A percentile compares a stretch with the other conserved stretches of the same genome.
Evolutionary conservation across 2,797 vertebrate species (phyloP).

Genomic region (Falco biarmicus): DNA sequence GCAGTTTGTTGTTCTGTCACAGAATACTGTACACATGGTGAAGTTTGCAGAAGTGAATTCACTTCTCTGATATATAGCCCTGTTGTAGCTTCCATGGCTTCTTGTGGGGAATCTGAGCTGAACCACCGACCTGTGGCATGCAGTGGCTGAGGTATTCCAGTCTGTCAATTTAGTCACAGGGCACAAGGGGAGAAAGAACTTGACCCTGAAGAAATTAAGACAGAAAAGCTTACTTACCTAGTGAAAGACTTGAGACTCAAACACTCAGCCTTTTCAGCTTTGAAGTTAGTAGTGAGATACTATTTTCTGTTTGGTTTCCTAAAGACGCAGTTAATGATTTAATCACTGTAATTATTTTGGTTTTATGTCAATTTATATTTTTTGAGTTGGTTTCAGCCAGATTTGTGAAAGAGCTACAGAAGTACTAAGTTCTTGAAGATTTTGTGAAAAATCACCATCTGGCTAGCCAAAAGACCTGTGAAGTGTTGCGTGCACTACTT

Average conservation of each 20-base stretch:
- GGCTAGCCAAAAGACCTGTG: neutral
- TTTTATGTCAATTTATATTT: neutral
- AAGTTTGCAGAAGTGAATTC: neutral
- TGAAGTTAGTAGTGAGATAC: neutral
- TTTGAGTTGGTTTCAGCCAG: neutral
- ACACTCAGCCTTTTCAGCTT: neutral
- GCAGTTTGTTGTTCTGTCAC: neutral
- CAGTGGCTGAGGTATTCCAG: neutral
- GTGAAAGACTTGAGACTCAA: neutral
- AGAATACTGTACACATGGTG: neutral
- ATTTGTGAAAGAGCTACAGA: neutral
- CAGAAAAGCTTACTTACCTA: neutral
- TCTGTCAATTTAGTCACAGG: neutral
- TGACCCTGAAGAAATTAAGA: neutral
- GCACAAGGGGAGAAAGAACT: neutral
- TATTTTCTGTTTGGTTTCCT: neutral
- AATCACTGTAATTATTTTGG: neutral
- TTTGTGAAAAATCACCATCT: neutral
- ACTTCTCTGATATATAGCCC: neutral
- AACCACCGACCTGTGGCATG: neutral
- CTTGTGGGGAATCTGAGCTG: neutral
- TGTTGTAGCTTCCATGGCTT: neutral
- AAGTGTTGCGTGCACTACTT: neutral
- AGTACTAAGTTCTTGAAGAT: neutral
- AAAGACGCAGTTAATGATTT: neutral